phyloP scores from a whole-genome alignment of 2,888 invertebrate genomes.

The Clivina fossor region DNA sequence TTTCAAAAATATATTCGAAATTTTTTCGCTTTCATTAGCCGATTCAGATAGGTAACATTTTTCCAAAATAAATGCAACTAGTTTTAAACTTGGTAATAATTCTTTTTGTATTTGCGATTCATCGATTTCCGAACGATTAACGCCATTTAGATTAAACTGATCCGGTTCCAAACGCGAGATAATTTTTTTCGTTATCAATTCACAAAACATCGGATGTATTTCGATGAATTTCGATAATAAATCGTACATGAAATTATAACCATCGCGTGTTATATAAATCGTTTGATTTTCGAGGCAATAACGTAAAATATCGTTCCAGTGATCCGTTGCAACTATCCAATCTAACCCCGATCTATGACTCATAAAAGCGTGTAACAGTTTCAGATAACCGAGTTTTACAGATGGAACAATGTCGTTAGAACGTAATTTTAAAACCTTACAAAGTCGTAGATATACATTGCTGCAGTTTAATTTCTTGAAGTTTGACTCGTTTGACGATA shows the following conservation, averaged over 20 bases:
- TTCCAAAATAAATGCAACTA: constrained; percentile 60
- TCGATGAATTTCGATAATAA: constrained; percentile 61
- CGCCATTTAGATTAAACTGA: constrained; percentile 55
- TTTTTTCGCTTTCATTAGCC: constrained; percentile 46
- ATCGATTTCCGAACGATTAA: constrained; percentile 55
- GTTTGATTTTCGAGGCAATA: constrained; percentile 68
- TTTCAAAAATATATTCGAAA: constrained; percentile 49
- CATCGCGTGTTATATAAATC: constrained; percentile 69
- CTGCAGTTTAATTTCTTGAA: constrained; percentile 60
- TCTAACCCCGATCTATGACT: constrained; percentile 65
- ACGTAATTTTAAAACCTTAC: constrained; percentile 46
- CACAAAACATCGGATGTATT: constrained; percentile 56
- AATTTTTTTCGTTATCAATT: constrained; percentile 59
- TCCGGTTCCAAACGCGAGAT: constrained; percentile 62
- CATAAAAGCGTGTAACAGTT: constrained; percentile 62
- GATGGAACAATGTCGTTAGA: constrained; percentile 58
- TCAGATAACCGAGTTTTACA: constrained; percentile 67
- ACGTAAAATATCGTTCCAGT: constrained; percentile 67
- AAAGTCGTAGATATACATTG: constrained; percentile 51
- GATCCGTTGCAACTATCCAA: constrained; percentile 64
- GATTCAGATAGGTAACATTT: constrained; percentile 55
- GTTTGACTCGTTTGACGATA: constrained; percentile 61
- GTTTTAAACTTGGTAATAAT: constrained; percentile 60
- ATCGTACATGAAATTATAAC: constrained; percentile 63
- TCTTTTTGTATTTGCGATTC: constrained; percentile 57